Base-by-base conservation (phyloP, 53 echinoderm and acorn worm species). In the Echinarachnius parma region DNA sequence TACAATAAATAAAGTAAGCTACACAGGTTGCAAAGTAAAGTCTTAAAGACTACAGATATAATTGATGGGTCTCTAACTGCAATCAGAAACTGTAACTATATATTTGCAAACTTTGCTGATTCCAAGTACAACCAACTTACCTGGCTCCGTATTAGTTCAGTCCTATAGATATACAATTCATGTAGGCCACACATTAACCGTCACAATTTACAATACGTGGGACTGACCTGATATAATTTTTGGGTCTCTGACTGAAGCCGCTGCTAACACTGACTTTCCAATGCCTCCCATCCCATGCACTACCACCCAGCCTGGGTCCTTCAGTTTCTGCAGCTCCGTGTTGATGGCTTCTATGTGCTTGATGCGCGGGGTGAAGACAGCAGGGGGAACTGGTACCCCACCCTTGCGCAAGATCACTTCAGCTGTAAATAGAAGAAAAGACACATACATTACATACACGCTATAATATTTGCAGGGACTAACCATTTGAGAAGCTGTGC, bases 221-320 rank as follows among this genome's bases (percentile, higher is more conserved):
- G 31, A 50, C 2, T 25, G 33, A 93, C 93, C 83, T 45, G 89
- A 76, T 21, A 93, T 72, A 16, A 93, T 66, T 34, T 82, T 78
- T 29, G 85, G 75, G 31, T 80, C 54, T 36, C 93, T 58, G 2
- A 93, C 58, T 20, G 89, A 82, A 34, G 86, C 89, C 14, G 93
- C 82, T 14, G 88, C 93, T 14, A 89, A 47, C 0, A 89, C 83
- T 9, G 89, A 85, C 53, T 93, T 93, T 0, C 93, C 89, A 1
- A 89, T 85, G 7, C 93, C 93, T 32, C 93, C 93, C 89, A 93
- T 93, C 5, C 93, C 93, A 53, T 92, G 89, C 0, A 93, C 89
- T 23, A 93, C 64, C 2, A 89, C 89, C 82, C 83, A 93, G 14
- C 93, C 93, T 31, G 86, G 64, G 47, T 71, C 69, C 36, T 83